Evolutionary conservation across 2,797 vertebrate species (phyloP).

Genomic region (Pangasius sanitwongsei): DNA sequence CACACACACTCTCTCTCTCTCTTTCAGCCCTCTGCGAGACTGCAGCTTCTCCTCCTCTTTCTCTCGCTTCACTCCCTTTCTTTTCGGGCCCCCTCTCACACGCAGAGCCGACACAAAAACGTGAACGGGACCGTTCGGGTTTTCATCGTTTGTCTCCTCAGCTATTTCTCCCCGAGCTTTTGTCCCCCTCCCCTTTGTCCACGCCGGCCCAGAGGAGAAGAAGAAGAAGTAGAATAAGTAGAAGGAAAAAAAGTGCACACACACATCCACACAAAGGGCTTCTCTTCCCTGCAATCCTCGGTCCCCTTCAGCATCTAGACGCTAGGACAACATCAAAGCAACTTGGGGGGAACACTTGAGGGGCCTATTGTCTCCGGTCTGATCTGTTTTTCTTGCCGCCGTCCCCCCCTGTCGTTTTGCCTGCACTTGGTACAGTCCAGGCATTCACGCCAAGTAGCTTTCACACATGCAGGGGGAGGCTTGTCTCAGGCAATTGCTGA

Average conservation of each 20-base stretch:
- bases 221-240: slow-evolving; percentile 39
- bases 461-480: slow-evolving; percentile 85
- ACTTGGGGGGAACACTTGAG: slow-evolving; percentile 82
- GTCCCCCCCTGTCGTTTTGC: slow-evolving; percentile 76
- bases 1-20: slow-evolving; percentile 15
- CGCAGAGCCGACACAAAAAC: slow-evolving; percentile 56
- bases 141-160: slow-evolving; percentile 58
- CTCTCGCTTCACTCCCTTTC: slow-evolving; percentile 45
- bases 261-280: slow-evolving; percentile 73
- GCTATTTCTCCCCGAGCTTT: slow-evolving; percentile 65
- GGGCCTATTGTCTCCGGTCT: slow-evolving; percentile 84
- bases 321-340: slow-evolving; percentile 84
- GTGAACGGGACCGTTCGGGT: slow-evolving; percentile 61
- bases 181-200: slow-evolving; percentile 65
- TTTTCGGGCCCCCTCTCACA: slow-evolving; percentile 49
- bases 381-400: slow-evolving; percentile 75
- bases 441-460: slow-evolving; percentile 90
- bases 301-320: slow-evolving; percentile 77
- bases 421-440: slow-evolving; percentile 85
- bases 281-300: slow-evolving; percentile 73
- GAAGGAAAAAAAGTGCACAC: slow-evolving; percentile 63
- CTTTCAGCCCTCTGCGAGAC: slow-evolving; percentile 31
- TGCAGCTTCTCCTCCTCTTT: slow-evolving; percentile 48
- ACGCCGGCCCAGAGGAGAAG: slow-evolving; percentile 51
- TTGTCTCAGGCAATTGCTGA: slow-evolving; percentile 90